A percentile compares a stretch with the other conserved stretches of the same genome.
Evolutionary conservation across 2,113 vertebrate genomes (phyloP).

Genomic region (Amblyornis subalaris): DNA sequence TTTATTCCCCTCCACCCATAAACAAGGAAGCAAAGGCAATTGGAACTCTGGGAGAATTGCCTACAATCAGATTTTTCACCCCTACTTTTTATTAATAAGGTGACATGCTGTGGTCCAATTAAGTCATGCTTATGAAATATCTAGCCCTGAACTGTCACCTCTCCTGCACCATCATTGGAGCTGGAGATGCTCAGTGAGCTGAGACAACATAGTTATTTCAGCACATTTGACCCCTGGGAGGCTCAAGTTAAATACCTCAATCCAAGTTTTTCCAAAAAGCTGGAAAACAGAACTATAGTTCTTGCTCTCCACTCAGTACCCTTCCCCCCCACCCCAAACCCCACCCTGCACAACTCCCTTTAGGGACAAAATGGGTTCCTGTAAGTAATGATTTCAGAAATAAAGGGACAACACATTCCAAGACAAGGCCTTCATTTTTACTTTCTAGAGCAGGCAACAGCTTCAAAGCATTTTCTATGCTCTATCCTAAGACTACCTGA

Average conservation of each 20-base stretch:
- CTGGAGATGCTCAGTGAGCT: background rate
- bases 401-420: background rate
- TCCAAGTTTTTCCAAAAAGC: background rate
- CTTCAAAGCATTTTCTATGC: conserved; percentile 36
- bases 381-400: background rate
- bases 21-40: background rate
- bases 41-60: rapidly evolving
- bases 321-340: no score
- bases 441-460: conserved; percentile 17
- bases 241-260: background rate
- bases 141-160: background rate
- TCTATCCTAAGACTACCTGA: background rate
- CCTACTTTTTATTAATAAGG: rapidly evolving
- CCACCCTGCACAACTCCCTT: background rate
- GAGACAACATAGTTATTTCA: background rate
- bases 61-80: background rate
- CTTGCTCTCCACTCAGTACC: background rate
- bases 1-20: background rate
- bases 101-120: background rate
- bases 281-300: background rate
- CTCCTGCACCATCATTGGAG: background rate
- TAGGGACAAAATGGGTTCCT: background rate
- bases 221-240: background rate
- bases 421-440: background rate
- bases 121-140: background rate